Base-by-base conservation (phyloP, 37 sponge, comb jelly and placozoan genomes). In the Halisarca cf. caerulea region DNA sequence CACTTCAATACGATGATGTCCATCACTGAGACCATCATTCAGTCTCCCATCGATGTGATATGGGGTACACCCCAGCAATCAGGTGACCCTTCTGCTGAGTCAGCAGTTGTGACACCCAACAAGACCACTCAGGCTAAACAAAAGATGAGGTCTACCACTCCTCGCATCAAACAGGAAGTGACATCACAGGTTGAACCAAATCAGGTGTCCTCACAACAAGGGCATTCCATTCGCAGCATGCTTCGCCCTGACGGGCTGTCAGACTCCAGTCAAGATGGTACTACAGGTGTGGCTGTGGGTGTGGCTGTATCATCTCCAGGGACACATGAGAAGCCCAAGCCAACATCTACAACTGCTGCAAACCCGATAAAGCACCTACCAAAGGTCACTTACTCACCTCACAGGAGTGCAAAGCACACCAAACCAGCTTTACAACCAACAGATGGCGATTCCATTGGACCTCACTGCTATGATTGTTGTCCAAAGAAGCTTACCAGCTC, bases 381-480 rank as follows among this genome's bases (percentile, higher is more conserved):
- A 40, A 74, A 41, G 24, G 42, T 4, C 2, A 15, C 77, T 36
- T 40, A 74, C 77, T 74, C 45, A 1, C 43, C 25, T 20, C 33
- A 69, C 57, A 55, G 17, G 17, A n/a, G n/a, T n/a, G 11, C 6
- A 11, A 47, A 47, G 51, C 9, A 47, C 11, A 14, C 51, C 9
- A 6, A 11, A 11, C 51, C 51, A 14, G 51, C 11, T 6, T 14
- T 14, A 11, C 51, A 47, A 47, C 9, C 51, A 47, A 11, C 11
- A 11, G 11, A 6, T 14, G 64, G 64, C 5, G 64, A 62, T 62
- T 28, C 45, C n/a, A 8, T 89, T 15, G 88, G 91, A 7, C 82
- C 85, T 17, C 91, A 91, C 66, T 60, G 78, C 39, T 88, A 89
- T 80, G 32, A 59, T 14, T 24, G 42, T 30, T 92, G 92, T 43